These are phyloP conservation scores for Xanthorhoe designata DNA, from an alignment of 2,888 invertebrate genomes.

Conservation along the genomic window DNA sequence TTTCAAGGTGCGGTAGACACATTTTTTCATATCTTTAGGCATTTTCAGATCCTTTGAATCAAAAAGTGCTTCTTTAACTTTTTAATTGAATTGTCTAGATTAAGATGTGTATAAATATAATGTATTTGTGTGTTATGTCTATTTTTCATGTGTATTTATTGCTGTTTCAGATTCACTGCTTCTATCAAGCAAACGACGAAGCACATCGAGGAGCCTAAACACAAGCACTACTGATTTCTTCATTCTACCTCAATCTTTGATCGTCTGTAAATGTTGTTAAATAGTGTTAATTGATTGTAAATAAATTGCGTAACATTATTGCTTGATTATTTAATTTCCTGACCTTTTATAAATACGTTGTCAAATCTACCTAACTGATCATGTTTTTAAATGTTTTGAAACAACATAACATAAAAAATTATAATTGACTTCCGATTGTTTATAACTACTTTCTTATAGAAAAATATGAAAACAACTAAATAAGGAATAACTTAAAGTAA, in stretches of 20 bases:
- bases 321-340: constrained; percentile 18
- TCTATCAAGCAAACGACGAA: constrained; percentile 54
- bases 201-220: constrained; percentile 46
- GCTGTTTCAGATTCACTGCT: constrained; percentile 52
- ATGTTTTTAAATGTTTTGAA: not conserved
- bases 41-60: too few species aligned
- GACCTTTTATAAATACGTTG: constrained; percentile 18
- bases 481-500: too few species aligned
- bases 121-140: not conserved
- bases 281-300: constrained; percentile 22
- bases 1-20: too few species aligned
- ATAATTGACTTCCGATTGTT: not conserved
- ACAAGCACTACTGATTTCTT: constrained; percentile 41
- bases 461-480: too few species aligned
- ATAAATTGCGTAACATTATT: constrained; percentile 24
- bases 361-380: constrained; percentile 5
- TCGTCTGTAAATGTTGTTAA: constrained; percentile 17
- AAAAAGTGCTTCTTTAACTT: too few species aligned
- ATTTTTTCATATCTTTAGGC: too few species aligned
- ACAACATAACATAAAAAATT: not conserved
- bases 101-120: too few species aligned
- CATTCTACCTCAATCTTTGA: constrained; percentile 16
- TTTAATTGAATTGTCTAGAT: too few species aligned
- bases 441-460: not conserved
- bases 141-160: not conserved